Conservation (phyloP, 64 coral and sea anemone species). For the Stichodactyla mertensii region DNA sequence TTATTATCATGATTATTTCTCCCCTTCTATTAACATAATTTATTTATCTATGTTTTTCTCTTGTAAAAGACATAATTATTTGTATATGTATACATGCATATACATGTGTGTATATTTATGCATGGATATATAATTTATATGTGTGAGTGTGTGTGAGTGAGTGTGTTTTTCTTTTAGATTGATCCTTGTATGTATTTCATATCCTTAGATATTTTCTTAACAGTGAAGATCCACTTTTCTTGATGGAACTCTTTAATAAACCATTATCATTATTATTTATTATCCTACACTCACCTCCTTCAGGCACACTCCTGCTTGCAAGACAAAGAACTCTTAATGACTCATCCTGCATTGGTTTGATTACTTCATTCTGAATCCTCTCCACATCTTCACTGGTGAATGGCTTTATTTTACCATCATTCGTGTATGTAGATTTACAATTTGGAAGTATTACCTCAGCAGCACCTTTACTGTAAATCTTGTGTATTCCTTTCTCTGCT, state of each 20-base stretch:
- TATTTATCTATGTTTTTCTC: too few relatives aligned
- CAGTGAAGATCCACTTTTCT: too few relatives aligned
- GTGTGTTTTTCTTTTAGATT: too few relatives aligned
- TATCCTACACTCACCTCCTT: conserved; percentile 18
- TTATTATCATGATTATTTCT: too few relatives aligned
- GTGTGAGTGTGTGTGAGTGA: too few relatives aligned
- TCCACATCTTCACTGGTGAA: conserved; percentile 50
- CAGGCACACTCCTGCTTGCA: conserved; percentile 60
- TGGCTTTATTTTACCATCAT: conserved; percentile 29
- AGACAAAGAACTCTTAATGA: conserved; percentile 59
- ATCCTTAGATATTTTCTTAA: background rate
- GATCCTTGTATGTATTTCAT: background rate
- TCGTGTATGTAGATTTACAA: conserved; percentile 30
- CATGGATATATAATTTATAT: too few relatives aligned
- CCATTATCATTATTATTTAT: background rate
- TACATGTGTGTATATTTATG: too few relatives aligned
- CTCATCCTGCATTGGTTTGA: conserved; percentile 64
- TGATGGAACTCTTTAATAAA: background rate
- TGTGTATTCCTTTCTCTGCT: conserved; percentile 39
- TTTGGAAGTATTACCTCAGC: conserved; percentile 47
- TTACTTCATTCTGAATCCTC: conserved; percentile 56
- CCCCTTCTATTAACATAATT: too few relatives aligned
- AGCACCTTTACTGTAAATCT: conserved; percentile 71
- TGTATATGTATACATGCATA: too few relatives aligned
- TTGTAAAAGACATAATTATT: too few relatives aligned